Conservation (phyloP, 2,113 vertebrate species). For the Ophthalmotilapia sp. region DNA sequence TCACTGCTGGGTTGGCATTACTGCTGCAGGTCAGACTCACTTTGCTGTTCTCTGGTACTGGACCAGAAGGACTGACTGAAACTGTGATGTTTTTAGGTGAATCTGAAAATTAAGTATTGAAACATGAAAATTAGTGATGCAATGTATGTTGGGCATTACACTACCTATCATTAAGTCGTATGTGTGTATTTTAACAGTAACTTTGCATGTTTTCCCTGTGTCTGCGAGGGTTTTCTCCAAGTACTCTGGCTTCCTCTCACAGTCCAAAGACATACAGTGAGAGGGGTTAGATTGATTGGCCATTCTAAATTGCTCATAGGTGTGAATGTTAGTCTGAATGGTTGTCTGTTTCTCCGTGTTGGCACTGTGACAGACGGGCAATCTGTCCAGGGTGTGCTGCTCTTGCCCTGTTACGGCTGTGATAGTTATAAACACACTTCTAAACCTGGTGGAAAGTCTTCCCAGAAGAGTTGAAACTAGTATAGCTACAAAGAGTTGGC, state of each 20-base stretch:
- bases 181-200: fast-evolving
- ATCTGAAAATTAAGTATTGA: neutral
- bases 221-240: neutral
- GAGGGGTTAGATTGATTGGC: fast-evolving
- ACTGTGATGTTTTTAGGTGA: neutral
- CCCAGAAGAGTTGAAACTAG: too few species aligned
- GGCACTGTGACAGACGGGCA: fast-evolving
- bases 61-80: neutral
- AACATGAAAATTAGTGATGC: neutral
- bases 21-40: neutral
- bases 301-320: too few species aligned
- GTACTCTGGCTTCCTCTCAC: too few species aligned
- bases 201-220: too few species aligned
- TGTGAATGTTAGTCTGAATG: too few species aligned
- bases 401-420: fast-evolving
- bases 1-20: neutral
- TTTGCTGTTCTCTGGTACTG: neutral
- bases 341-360: too few species aligned
- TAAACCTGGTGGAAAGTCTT: too few species aligned
- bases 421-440: too few species aligned
- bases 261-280: too few species aligned
- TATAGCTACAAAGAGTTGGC: too few species aligned
- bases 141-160: neutral
- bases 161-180: fast-evolving
- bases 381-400: too few species aligned